These are phyloP conservation scores for Anguilla megastoma DNA, from an alignment of 2,797 vertebrate species.

Conservation along the genomic window DNA sequence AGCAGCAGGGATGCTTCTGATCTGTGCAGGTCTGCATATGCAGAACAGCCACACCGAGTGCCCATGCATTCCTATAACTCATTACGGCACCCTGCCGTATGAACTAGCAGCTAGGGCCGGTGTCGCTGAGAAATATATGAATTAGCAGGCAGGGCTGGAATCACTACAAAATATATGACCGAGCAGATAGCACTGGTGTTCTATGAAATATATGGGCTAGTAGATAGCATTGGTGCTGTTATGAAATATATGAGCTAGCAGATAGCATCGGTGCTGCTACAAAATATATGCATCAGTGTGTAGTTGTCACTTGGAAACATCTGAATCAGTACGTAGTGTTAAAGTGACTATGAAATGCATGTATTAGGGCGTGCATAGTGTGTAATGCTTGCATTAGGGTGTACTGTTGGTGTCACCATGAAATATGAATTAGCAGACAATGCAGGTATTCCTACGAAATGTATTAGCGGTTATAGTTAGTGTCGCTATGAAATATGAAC, in stretches of 20 bases:
- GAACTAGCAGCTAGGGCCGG: not conserved
- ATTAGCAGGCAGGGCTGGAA: not conserved
- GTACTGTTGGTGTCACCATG: not conserved
- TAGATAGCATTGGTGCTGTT: not conserved
- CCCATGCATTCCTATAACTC: not conserved
- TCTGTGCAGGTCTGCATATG: not conserved
- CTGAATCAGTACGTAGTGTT: not conserved
- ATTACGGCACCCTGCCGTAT: not conserved
- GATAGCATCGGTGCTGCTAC: not conserved
- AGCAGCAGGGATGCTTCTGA: not conserved
- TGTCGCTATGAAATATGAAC: not conserved
- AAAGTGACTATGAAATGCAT: not conserved
- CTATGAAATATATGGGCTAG: not conserved
- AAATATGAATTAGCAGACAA: not conserved
- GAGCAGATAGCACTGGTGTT: not conserved
- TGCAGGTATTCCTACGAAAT: not conserved
- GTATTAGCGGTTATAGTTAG: not conserved
- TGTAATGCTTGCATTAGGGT: not conserved
- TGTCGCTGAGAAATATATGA: not conserved
- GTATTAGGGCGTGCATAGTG: not conserved
- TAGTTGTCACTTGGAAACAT: no score
- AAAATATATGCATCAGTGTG: not conserved
- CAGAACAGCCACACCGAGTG: not conserved
- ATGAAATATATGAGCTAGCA: not conserved
- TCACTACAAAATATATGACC: not conserved